Evolutionary conservation across 2,797 vertebrate species (phyloP).

Genomic region (Nannoperca obscura): DNA sequence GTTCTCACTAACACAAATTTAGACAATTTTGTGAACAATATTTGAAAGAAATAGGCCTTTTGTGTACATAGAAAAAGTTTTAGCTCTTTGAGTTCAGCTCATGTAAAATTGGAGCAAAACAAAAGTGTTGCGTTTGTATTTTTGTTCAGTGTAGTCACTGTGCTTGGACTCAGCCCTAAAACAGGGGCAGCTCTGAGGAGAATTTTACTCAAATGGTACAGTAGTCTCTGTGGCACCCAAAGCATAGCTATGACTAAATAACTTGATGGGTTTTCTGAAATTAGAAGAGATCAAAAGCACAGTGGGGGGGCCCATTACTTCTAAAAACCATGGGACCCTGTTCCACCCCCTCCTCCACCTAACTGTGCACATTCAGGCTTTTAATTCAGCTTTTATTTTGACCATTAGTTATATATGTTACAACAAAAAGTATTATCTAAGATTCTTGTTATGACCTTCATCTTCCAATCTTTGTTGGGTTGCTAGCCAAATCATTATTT

Average conservation of each 20-base stretch:
- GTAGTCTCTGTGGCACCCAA: constrained; percentile 14
- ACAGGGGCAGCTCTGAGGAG: neutral
- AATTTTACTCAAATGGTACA: constrained; percentile 1
- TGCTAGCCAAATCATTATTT: neutral
- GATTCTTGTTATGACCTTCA: neutral
- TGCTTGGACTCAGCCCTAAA: constrained; percentile 2
- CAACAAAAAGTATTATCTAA: neutral
- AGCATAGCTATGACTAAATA: constrained; percentile 54
- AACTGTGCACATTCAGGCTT: neutral
- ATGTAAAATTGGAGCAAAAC: too few relatives aligned
- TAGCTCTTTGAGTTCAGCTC: too few relatives aligned
- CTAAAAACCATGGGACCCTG: constrained; percentile 13
- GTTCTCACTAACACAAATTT: too few relatives aligned
- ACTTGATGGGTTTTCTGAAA: constrained; percentile 53
- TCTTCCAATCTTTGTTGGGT: neutral
- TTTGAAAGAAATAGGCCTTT: too few relatives aligned
- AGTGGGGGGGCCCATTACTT: constrained; percentile 12
- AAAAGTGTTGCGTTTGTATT: too few relatives aligned
- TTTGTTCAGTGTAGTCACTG: too few relatives aligned
- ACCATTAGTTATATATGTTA: neutral
- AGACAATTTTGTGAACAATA: too few relatives aligned
- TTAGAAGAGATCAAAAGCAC: constrained; percentile 59
- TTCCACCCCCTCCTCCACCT: neutral
- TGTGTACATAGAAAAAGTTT: too few relatives aligned
- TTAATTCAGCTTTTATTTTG: constrained; percentile 11